Evolutionary conservation across 2,797 vertebrate species (phyloP).

Genomic region (Benthosema pterotum): DNA sequence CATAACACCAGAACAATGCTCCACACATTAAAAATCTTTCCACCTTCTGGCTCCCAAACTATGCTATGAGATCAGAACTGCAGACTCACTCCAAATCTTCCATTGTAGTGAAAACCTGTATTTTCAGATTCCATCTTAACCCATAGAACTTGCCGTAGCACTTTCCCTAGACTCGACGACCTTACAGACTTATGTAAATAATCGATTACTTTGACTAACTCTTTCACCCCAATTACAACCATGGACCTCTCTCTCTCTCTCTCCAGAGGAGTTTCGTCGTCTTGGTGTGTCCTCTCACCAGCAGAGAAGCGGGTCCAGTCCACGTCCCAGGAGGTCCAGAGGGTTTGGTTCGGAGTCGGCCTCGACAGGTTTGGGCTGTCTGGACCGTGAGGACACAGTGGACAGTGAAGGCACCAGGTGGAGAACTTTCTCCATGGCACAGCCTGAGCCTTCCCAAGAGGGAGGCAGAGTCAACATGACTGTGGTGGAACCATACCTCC

Average conservation of each 20-base stretch:
- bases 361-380: conserved; percentile 43
- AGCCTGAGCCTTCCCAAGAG: conserved; percentile 49
- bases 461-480: conserved; percentile 82
- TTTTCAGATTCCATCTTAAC: no score
- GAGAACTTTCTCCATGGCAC: conserved; percentile 78
- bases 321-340: conserved; percentile 1
- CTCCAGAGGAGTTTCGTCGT: conserved; percentile 76
- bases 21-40: no score
- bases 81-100: no score
- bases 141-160: no score
- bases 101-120: no score
- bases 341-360: conserved; percentile 22
- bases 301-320: not conserved
- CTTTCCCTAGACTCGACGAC: no score
- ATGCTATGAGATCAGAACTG: no score
- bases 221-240: not conserved
- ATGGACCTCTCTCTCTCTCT: no score
- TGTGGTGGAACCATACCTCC: conserved; percentile 79
- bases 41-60: no score
- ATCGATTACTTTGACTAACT: not conserved
- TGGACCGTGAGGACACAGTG: conserved; percentile 69
- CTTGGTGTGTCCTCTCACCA: conserved; percentile 44
- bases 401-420: conserved; percentile 78
- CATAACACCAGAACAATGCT: no score
- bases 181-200: not conserved